Evolutionary conservation across 2,797 vertebrate genomes (phyloP).

Genomic region (Ceyx erithaca): DNA sequence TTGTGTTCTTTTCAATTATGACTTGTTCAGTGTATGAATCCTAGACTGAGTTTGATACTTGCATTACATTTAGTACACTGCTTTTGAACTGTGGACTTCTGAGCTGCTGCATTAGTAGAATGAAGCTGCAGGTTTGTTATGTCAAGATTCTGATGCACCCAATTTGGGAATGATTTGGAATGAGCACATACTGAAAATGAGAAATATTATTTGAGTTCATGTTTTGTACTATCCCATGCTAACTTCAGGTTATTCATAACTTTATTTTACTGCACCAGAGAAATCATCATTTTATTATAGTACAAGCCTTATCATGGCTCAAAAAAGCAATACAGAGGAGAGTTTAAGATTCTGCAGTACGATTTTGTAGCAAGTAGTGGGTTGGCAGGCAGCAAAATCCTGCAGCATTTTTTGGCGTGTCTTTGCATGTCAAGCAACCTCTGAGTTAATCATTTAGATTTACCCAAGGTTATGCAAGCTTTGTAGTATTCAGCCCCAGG

Average conservation of each 20-base stretch:
- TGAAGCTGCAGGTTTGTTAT: background rate
- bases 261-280: background rate
- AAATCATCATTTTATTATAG: background rate
- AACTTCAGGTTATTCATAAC: background rate
- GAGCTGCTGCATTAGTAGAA: background rate
- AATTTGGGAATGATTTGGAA: background rate
- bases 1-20: background rate
- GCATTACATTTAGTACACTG: background rate
- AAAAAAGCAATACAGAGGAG: background rate
- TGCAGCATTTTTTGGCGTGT: background rate
- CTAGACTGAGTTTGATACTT: background rate
- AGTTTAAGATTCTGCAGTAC: background rate
- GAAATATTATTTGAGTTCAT: background rate
- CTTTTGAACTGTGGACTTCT: background rate
- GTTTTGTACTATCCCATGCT: background rate
- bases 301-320: background rate
- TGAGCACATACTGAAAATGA: background rate
- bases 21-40: background rate
- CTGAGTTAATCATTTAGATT: background rate
- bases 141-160: background rate
- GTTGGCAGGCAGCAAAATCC: slow-evolving; percentile 23
- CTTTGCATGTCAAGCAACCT: background rate
- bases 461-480: slow-evolving; percentile 10
- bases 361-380: background rate
- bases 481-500: background rate